A percentile compares a stretch with the other conserved stretches of the same genome.
These are phyloP conservation scores for Keiferia lycopersicella DNA, from an alignment of 2,888 invertebrate species.

Conservation along the genomic window DNA sequence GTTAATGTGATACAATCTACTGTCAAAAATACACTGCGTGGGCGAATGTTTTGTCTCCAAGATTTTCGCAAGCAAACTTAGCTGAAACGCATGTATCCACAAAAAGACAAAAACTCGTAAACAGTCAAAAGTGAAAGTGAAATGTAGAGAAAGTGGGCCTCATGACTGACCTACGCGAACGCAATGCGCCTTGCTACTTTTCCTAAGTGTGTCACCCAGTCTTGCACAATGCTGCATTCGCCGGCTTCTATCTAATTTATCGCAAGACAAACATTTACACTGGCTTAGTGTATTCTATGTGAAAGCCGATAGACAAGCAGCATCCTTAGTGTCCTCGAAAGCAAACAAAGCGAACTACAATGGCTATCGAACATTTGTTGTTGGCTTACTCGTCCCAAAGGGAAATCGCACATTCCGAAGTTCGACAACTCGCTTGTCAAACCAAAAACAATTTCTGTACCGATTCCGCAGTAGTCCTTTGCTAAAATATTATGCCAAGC, in stretches of 20 bases:
- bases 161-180: conserved; percentile 65
- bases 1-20: not conserved
- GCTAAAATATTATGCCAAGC: not conserved
- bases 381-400: not conserved
- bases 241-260: conserved; percentile 20
- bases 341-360: not conserved
- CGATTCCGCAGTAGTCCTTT: not conserved
- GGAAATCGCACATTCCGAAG: conserved; percentile 3
- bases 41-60: not conserved
- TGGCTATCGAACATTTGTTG: not conserved
- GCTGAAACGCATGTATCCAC: not conserved
- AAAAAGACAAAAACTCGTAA: conserved; percentile 30
- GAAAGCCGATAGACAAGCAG: conserved; percentile 9
- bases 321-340: conserved; percentile 1
- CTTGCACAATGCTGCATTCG: conserved; percentile 26
- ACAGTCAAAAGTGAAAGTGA: conserved; percentile 62
- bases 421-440: conserved; percentile 1
- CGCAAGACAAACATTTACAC: conserved; percentile 16
- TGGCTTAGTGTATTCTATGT: conserved; percentile 18
- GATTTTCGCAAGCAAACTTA: not conserved
- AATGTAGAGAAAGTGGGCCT: conserved; percentile 67
- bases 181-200: conserved; percentile 57
- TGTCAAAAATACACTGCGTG: not conserved
- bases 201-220: conserved; percentile 60
- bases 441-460: not conserved